Conservation (phyloP, 2,113 vertebrate genomes). For the Neogale vison region DNA sequence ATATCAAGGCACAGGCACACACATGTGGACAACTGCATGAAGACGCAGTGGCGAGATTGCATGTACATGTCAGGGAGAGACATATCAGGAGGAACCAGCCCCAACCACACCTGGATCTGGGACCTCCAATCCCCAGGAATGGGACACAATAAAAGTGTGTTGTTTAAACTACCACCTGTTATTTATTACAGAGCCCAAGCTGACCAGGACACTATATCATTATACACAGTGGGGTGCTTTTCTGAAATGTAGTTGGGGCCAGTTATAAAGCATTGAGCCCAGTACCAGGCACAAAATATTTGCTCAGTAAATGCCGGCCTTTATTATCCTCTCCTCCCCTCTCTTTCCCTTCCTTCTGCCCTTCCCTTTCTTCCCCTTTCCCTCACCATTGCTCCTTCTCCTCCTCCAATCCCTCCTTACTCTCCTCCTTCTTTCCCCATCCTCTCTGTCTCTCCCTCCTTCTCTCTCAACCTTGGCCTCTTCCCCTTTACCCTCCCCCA, state of each 20-base stretch:
- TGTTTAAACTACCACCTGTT: neutral
- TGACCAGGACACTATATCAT: neutral
- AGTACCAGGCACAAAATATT: too few species aligned
- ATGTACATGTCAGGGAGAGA: too few species aligned
- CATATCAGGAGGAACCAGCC: neutral
- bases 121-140: neutral
- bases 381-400: neutral
- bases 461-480: too few species aligned
- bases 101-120: neutral
- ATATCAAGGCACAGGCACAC: neutral
- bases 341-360: neutral
- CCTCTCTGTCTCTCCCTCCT: neutral
- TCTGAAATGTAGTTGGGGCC: too few species aligned
- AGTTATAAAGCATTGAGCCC: neutral
- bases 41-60: neutral
- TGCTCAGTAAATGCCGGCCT: neutral
- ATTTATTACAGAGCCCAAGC: neutral
- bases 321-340: neutral
- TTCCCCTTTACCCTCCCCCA: too few species aligned
- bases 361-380: neutral
- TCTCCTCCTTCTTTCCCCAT: neutral
- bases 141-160: neutral
- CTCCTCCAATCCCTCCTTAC: neutral
- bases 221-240: neutral
- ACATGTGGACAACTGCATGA: neutral